Evolutionary conservation across 2,888 invertebrate species (phyloP).

Genomic region (Plagodis pulveraria): DNA sequence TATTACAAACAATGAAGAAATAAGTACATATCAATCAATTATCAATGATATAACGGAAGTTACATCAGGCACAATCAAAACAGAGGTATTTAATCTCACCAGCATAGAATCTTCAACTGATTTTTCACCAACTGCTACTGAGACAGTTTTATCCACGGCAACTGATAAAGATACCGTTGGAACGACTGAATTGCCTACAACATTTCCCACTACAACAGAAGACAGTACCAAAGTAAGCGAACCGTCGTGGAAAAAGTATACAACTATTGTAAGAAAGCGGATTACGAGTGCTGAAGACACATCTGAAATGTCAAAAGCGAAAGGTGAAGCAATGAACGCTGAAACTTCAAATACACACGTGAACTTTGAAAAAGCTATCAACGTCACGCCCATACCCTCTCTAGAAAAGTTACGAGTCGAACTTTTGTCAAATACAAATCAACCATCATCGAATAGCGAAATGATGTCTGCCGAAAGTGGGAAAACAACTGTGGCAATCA

Average conservation of each 20-base stretch:
- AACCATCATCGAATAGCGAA: conserved; percentile 3
- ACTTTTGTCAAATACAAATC: conserved; percentile 12
- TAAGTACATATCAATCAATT: too few species aligned
- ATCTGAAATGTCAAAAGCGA: conserved; percentile 28
- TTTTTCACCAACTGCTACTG: background rate
- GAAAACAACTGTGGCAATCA: conserved; percentile 11
- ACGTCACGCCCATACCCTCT: conserved; percentile 49
- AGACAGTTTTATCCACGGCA: conserved; percentile 1
- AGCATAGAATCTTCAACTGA: background rate
- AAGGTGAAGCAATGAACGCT: conserved; percentile 45
- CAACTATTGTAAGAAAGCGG: conserved; percentile 53
- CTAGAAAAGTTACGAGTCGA: conserved; percentile 45
- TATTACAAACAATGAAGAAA: too few species aligned
- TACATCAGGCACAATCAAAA: background rate
- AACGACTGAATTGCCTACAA: background rate
- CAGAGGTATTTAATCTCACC: too few species aligned
- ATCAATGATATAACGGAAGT: background rate
- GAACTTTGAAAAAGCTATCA: conserved; percentile 46
- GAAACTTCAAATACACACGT: conserved; percentile 47
- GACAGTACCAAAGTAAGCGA: conserved; percentile 24
- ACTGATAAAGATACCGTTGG: background rate
- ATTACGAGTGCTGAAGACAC: conserved; percentile 33
- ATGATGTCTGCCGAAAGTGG: background rate
- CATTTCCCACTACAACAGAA: conserved; percentile 5
- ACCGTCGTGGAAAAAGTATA: conserved; percentile 55